Evolutionary conservation across 2,797 vertebrate species (phyloP), one percentile per base, ranked within the genome.

Genomic region (Pempheris klunzingeri): DNA sequence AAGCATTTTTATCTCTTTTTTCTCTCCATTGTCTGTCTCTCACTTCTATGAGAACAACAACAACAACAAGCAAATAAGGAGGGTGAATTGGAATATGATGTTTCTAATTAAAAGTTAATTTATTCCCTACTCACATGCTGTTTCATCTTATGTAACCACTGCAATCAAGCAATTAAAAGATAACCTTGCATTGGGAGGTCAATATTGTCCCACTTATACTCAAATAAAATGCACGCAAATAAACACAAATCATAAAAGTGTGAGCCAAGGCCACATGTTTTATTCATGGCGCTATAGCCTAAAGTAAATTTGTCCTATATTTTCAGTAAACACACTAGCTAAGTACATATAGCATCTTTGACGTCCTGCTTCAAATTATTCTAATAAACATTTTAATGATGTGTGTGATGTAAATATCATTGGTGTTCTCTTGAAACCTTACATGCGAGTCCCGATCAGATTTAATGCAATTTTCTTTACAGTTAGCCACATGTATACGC

Each of bases 61-160:
- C 77, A 78, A 64, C 63, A 84, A 75, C 75, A 84, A 78, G 74
- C 71, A 76, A 89, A 88, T 84, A 79, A 77, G 64, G 12, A n/a
- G 71, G 70, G 67, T 38, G 59, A 89, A 88, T 87, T 77, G 41
- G 71, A 92, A 89, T 81, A 87, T 77, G 73, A 89, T 92, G 89
- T 85, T 83, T 78, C 77, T 83, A 88, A 93, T 93, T 90, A 90
- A 89, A 91, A 84, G 68, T 47, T 61, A 83, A 92, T 91, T 85
- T 84, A 90, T 87, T 89, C 82, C 58, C 67, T 15, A 69, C 77
- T 70, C 22, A 55, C 49, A 9, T n/a, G 28, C 72, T 54, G 74
- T 79, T 78, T 83, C 79, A 69, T 90, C 76, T 90, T 74, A 83
- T 85, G 75, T 83, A 86, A 88, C 72, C 15, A 46, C 68, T 0